Conservation (phyloP, 2,113 vertebrate species). For the Poeciliopsis turrubarensis region DNA sequence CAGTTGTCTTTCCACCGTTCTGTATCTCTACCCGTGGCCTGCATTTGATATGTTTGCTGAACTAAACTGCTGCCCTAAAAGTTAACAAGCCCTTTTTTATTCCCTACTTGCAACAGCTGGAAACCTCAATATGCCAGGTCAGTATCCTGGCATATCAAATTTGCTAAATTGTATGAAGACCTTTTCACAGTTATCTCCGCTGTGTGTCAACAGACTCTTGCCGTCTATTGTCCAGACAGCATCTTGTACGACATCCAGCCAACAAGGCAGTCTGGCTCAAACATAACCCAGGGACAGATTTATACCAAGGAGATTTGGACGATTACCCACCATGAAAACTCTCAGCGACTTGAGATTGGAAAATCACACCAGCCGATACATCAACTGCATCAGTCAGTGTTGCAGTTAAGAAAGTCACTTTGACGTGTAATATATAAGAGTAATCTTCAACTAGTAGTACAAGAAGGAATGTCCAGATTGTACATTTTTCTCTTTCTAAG, state of each 20-base stretch:
- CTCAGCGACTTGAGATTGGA: conserved; percentile 50
- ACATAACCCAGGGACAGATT: conserved; percentile 49
- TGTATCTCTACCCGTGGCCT: too few species aligned
- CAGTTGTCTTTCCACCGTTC: too few species aligned
- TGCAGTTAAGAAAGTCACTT: conserved; percentile 27
- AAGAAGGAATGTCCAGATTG: background rate
- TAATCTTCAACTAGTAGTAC: conserved; percentile 3
- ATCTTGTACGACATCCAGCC: conserved; percentile 25
- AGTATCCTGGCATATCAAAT: conserved; percentile 4
- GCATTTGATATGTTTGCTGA: too few species aligned
- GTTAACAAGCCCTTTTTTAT: background rate
- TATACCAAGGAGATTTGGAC: conserved; percentile 59
- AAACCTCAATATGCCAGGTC: background rate
- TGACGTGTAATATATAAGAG: conserved; percentile 20
- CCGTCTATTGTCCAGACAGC: conserved; percentile 14
- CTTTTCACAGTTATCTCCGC: background rate
- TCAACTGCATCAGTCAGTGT: conserved; percentile 36
- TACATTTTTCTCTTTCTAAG: conserved; percentile 1
- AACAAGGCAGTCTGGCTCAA: conserved; percentile 32
- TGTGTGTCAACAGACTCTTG: conserved; percentile 4
- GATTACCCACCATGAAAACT: conserved; percentile 57
- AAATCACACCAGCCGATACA: conserved; percentile 54
- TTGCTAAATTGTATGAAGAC: background rate
- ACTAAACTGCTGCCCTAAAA: too few species aligned
- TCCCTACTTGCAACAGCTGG: background rate